These are phyloP conservation scores for Phenganax stokvisi DNA, from an alignment of 92 coral and sea anemone genomes.

Conservation along the genomic window DNA sequence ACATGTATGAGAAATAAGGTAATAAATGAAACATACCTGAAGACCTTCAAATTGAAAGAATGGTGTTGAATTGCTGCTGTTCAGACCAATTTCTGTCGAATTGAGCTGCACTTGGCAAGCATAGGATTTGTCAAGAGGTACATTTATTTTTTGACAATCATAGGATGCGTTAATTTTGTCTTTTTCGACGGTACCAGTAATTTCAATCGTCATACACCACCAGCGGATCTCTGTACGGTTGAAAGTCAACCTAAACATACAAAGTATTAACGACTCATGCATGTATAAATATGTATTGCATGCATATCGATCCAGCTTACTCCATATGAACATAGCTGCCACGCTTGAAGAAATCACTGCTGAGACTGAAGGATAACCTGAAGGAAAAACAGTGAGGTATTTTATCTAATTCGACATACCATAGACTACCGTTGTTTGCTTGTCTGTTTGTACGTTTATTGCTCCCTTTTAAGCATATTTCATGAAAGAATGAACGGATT, in stretches of 20 bases:
- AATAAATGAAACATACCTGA: conserved; percentile 49
- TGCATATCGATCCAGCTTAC: not conserved
- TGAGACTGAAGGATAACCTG: conserved; percentile 9
- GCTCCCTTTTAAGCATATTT: too few species aligned
- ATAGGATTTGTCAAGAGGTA: conserved; percentile 48
- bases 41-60: conserved; percentile 38
- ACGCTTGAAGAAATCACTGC: not conserved
- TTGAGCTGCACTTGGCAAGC: conserved; percentile 44
- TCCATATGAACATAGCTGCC: conserved; percentile 4
- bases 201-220: conserved; percentile 37
- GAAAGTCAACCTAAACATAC: conserved; percentile 30
- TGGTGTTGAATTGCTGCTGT: not conserved
- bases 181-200: not conserved
- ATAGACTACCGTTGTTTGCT: too few species aligned
- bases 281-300: conserved; percentile 28
- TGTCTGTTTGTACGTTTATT: too few species aligned
- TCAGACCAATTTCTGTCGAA: not conserved
- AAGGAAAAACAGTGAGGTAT: not conserved
- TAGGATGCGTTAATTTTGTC: not conserved
- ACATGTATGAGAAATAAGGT: too few species aligned
- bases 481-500: too few species aligned
- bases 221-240: conserved; percentile 35
- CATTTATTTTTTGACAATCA: conserved; percentile 44
- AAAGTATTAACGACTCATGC: not conserved
- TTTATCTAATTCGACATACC: not conserved